Base-by-base conservation (phyloP, 2,888 invertebrate genomes). In the Epiperipatus broadwayi region DNA sequence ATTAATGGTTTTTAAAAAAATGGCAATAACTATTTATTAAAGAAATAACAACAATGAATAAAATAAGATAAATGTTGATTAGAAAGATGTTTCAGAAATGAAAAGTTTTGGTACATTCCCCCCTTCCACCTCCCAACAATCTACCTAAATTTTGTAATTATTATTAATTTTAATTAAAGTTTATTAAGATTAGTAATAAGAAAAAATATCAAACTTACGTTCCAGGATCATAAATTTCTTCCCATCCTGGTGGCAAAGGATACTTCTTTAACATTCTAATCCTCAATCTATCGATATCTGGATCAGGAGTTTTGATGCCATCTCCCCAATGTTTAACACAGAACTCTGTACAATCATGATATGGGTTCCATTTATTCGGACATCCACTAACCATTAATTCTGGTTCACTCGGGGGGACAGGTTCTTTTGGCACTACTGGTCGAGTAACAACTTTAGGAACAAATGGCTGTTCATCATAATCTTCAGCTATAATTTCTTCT, bases 331-430 rank as follows among this genome's bases (percentile, higher is more conserved):
- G 71, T 53, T 78, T 77, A 31, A 78, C 77, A 58, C 97, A 97
- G 63, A 71, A 91, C 36, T 73, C 69, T 0, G 73, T 72, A 56
- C 97, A 99, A 48, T 83, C 78, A 53, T 97, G 97, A 58, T 75
- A 85, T 40, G 85, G 74, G 53, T 95, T 97, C 52, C 73, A 77
- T 60, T 87, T 91, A 57, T 97, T 97, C 1, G 95, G 95, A 55
- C 97, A 99, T 4, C 79, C 78, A 2, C 12, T 22, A 22, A 36
- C 21, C 33, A 22, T 31, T 15, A 30, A 4, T 16, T 29, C n/a
- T 12, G 16, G 21, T 8, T 32, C 14, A 14, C 2, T 25, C 10
- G 1, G 2, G 27, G 5, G 19, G 15, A 12, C 8, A 19, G 43
- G 21, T n/a, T 16, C 5, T 12, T 21, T 21, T 12, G 29, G 37